These are phyloP conservation scores for Pogonognathellus flavescens DNA, from an alignment of 1,140 invertebrate genomes.

Conservation along the genomic window DNA sequence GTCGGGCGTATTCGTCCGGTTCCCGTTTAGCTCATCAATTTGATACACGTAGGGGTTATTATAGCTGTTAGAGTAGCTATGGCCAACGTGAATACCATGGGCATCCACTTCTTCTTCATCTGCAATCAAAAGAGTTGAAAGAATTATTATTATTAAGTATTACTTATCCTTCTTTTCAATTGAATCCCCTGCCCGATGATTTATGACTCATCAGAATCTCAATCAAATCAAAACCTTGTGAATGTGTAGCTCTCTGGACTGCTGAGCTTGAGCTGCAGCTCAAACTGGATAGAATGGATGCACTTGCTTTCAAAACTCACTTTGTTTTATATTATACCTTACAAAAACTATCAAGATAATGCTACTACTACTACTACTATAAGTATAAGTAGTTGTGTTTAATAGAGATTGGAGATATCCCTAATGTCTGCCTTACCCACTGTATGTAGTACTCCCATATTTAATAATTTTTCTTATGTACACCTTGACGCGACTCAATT, in stretches of 20 bases:
- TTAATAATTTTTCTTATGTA: not conserved
- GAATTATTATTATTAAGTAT: slow-evolving; percentile 46
- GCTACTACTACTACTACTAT: not conserved
- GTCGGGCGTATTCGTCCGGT: slow-evolving; percentile 42
- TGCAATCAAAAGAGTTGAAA: slow-evolving; percentile 44
- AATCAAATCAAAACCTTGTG: slow-evolving; percentile 54
- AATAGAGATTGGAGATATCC: not conserved
- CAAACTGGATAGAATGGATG: too few relatives aligned
- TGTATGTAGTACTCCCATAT: not conserved
- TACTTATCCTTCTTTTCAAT: slow-evolving; percentile 49
- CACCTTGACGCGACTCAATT: not conserved
- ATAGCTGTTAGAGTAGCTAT: slow-evolving; percentile 14
- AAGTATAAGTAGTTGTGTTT: not conserved
- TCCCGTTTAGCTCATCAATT: slow-evolving; percentile 43
- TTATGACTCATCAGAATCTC: slow-evolving; percentile 63
- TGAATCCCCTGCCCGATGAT: slow-evolving; percentile 56
- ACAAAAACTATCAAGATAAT: not conserved
- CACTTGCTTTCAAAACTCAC: slow-evolving; percentile 16
- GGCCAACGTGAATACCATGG: not conserved
- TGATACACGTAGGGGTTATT: slow-evolving; percentile 24
- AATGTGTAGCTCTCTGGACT: slow-evolving; percentile 20
- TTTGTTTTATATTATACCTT: slow-evolving; percentile 21
- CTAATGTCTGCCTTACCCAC: not conserved
- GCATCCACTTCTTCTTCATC: slow-evolving; percentile 37
- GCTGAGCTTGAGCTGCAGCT: not conserved